phyloP scores from a whole-genome alignment of 2,113 vertebrate species.

The Eidolon helvum region DNA sequence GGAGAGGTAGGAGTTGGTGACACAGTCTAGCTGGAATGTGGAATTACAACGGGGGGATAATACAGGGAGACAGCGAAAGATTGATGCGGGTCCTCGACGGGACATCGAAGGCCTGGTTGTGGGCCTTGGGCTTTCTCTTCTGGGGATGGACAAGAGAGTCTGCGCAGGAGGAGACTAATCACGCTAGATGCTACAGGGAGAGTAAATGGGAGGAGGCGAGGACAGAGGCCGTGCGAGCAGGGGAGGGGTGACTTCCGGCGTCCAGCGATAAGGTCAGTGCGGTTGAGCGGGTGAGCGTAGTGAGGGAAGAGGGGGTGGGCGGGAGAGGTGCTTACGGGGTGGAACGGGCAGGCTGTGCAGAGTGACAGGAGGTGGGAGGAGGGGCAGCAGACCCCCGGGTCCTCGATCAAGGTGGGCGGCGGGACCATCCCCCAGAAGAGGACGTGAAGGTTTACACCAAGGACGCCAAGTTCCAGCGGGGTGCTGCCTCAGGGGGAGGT shows the following conservation, averaged over 20 bases:
- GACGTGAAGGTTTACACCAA: neutral
- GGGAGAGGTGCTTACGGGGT: neutral
- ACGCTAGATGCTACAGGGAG: neutral
- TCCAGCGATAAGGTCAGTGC: neutral
- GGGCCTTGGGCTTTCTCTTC: neutral
- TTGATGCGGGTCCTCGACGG: neutral
- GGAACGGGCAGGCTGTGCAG: neutral
- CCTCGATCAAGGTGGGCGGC: neutral
- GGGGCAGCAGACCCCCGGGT: neutral
- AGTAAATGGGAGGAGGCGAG: neutral
- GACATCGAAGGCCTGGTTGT: neutral
- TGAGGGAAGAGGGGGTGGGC: neutral
- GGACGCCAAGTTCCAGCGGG: neutral
- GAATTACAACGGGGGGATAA: neutral
- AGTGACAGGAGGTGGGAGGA: neutral
- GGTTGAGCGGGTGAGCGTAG: neutral
- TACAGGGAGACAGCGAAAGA: neutral
- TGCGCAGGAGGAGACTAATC: neutral
- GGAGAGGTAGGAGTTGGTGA: neutral
- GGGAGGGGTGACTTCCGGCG: neutral
- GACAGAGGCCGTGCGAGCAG: neutral
- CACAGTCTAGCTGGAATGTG: neutral
- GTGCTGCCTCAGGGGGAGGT: neutral
- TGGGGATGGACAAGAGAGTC: neutral
- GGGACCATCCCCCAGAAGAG: neutral